These are phyloP conservation scores for Meles meles DNA, from an alignment of 2,113 vertebrate genomes.

Conservation along the genomic window DNA sequence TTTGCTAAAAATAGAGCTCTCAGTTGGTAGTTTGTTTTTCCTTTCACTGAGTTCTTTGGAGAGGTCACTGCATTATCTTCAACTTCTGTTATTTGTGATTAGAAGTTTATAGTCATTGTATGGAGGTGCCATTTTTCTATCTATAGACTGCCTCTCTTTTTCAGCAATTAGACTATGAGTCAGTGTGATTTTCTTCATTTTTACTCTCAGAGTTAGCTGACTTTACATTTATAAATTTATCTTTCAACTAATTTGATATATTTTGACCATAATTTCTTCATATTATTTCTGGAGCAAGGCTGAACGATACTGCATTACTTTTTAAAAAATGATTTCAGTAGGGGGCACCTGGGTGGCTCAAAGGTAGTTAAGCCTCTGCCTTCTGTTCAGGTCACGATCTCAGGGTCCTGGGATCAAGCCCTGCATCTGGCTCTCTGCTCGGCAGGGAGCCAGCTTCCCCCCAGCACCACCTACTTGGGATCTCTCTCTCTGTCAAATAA, in stretches of 20 bases:
- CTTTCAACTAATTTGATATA: not conserved
- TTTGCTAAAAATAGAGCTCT: not conserved
- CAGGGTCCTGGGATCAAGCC: too few species aligned
- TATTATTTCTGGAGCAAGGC: not conserved
- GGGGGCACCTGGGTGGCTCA: too few species aligned
- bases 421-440: too few species aligned
- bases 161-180: not conserved
- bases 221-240: not conserved
- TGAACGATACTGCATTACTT: not conserved
- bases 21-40: not conserved
- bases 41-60: not conserved
- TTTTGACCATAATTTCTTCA: not conserved
- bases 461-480: too few species aligned
- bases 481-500: too few species aligned
- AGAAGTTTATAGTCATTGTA: not conserved
- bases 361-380: too few species aligned
- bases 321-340: not conserved
- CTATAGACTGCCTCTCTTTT: not conserved
- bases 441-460: too few species aligned
- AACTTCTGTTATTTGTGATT: not conserved
- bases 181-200: not conserved
- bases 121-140: not conserved
- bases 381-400: too few species aligned
- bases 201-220: not conserved
- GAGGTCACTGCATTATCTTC: not conserved